These are phyloP conservation scores for Esox niger DNA, from an alignment of 2,113 vertebrate species.

Conservation along the genomic window DNA sequence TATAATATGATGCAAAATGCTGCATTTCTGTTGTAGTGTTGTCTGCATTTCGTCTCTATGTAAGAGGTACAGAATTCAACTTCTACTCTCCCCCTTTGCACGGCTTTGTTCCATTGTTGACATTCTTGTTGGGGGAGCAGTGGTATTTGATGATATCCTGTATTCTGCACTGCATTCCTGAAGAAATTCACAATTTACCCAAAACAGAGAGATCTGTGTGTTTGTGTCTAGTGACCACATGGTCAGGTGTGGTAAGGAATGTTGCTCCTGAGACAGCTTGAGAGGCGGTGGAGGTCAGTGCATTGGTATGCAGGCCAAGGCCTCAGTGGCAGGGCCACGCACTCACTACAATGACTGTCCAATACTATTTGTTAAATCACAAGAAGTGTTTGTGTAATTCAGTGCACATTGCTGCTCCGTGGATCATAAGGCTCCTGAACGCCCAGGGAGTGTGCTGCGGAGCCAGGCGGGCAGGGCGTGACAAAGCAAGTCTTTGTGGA, in stretches of 20 bases:
- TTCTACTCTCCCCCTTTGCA: too few species aligned
- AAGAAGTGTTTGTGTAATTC: not conserved
- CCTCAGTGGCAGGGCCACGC: not conserved
- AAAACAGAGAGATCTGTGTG: constrained; percentile 33
- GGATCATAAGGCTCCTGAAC: not conserved
- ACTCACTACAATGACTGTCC: not conserved
- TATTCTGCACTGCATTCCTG: constrained; percentile 47
- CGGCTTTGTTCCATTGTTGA: constrained; percentile 22
- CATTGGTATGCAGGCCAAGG: not conserved
- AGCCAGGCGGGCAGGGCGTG: constrained; percentile 32
- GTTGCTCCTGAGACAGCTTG: too few species aligned
- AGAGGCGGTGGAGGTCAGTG: too few species aligned
- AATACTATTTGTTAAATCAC: not conserved
- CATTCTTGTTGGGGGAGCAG: constrained; percentile 5
- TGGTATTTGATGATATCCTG: too few species aligned
- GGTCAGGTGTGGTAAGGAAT: too few species aligned
- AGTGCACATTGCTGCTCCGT: not conserved
- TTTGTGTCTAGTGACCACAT: too few species aligned
- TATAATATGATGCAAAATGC: too few species aligned
- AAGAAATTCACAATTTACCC: constrained; percentile 56
- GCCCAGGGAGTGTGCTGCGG: not conserved
- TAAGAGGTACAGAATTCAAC: too few species aligned
- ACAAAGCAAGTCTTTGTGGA: constrained; percentile 72
- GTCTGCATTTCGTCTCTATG: too few species aligned
- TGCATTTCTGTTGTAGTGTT: too few species aligned